Base-by-base conservation (phyloP, 2,113 vertebrate species). In the Rhinoderma darwinii region DNA sequence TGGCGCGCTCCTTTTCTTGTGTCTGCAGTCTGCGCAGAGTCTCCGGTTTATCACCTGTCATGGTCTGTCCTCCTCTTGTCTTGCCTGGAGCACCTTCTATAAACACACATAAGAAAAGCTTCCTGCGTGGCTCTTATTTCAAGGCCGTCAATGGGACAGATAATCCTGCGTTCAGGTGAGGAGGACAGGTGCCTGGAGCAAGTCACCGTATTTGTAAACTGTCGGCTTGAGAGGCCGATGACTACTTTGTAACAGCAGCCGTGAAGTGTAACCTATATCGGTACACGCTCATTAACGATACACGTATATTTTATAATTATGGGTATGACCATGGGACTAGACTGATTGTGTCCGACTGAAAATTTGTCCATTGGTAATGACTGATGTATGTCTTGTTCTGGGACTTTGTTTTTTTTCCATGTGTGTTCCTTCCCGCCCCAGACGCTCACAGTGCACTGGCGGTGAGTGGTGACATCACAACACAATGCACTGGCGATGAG, bases 111-210 rank as follows among this genome's bases (percentile, higher is more conserved):
- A 89, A 89, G 32, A 89, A 91, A 87, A 88, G 39, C 91, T 90
- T 86, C 89, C 91, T 93, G 92, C 89, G 89, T 79, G 89, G 30
- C 37, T 90, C 80, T 90, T 77, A 91, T 89, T 90, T 92, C 92
- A 92, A 91, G 92, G 92, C 89, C 83, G 87, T 74, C 83, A 86
- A 84, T 90, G 86, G 90, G 88, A 90, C 90, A 89, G 90, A 90
- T 89, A 25, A 70, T 37, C 32, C 66, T 70, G 32, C 86, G 39
- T 10, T 22, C 51, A 54, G 77, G 32, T 37, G 56, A 14, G 25
- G 61, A 63, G 59, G 39, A n/a, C 79, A 44, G 79, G 56, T 43
- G 78, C 37, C 56, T 63, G 72, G 9, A 43, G 39, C 72, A 12
- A 15, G 37, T 10, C 39, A 43, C 66, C 5, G 51, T 20, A 20